Percentiles rank a stretch among this genome's conserved stretches.
phyloP scores from a whole-genome alignment of 1,140 invertebrate genomes.

The Arion vulgaris region DNA sequence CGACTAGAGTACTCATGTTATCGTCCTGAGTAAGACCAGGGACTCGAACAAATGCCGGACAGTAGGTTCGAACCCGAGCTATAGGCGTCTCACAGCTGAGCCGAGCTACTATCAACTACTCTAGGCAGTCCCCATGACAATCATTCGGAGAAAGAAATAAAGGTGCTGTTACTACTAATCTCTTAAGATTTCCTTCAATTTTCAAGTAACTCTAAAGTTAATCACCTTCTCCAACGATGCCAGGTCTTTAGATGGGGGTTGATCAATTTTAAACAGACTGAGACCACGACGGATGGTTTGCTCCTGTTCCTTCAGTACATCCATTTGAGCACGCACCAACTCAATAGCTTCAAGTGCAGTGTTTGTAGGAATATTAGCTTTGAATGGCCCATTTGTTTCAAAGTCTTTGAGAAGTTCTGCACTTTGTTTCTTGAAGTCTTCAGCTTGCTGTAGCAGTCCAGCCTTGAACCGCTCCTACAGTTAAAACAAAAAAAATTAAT shows the following conservation, averaged over 20 bases:
- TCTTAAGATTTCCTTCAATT: too few species aligned
- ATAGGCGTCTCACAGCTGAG: too few species aligned
- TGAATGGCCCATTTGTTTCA: constrained; percentile 74
- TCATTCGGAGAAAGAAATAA: too few species aligned
- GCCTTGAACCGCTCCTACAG: constrained; percentile 80
- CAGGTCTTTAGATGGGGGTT: constrained; percentile 81
- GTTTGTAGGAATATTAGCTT: constrained; percentile 72
- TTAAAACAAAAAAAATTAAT: too few species aligned
- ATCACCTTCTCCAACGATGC: constrained; percentile 80
- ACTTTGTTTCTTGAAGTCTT: constrained; percentile 79
- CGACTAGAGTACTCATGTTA: too few species aligned
- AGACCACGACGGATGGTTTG: constrained; percentile 79
- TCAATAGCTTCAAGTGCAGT: constrained; percentile 80
- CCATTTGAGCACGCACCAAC: constrained; percentile 77
- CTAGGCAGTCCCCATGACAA: too few species aligned
- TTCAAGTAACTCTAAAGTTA: too few species aligned
- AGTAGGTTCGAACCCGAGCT: too few species aligned
- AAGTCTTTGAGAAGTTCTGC: constrained; percentile 78
- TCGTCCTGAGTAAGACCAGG: too few species aligned
- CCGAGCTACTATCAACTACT: too few species aligned
- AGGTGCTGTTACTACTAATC: too few species aligned
- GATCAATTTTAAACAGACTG: constrained; percentile 82
- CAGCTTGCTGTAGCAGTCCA: constrained; percentile 78
- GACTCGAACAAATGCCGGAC: too few species aligned
- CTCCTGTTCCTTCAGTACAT: constrained; percentile 79